Conservation (phyloP, 1,140 invertebrate species). For the Calliphora vicina region DNA sequence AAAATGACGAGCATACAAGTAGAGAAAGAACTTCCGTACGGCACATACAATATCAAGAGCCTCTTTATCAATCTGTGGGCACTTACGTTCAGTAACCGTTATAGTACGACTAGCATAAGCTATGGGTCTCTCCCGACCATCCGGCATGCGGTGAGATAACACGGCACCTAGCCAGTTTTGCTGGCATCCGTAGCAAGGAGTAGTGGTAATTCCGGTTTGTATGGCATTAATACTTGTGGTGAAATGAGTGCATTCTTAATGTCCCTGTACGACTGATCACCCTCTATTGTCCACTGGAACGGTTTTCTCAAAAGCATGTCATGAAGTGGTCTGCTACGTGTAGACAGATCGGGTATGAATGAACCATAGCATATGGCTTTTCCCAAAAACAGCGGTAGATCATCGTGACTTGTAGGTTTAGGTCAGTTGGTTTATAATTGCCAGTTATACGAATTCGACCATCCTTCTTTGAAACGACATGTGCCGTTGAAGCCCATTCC, state of each 20-base stretch:
- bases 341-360: constrained; percentile 15
- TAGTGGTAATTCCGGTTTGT: constrained; percentile 19
- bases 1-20: constrained; percentile 51
- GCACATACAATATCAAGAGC: constrained; percentile 35
- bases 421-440: not conserved
- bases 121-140: constrained; percentile 5
- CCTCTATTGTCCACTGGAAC: constrained; percentile 1
- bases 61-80: constrained; percentile 65
- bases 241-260: not conserved
- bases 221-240: constrained; percentile 19
- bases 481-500: not conserved
- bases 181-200: constrained; percentile 20
- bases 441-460: not conserved
- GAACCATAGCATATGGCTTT: constrained; percentile 7
- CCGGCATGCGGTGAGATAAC: not conserved
- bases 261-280: not conserved
- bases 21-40: not conserved
- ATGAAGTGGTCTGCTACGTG: not conserved
- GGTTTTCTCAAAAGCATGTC: constrained; percentile 9
- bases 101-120: constrained; percentile 45
- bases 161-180: not conserved
- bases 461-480: not conserved
- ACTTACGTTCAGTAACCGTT: constrained; percentile 61
- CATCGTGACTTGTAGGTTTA: not conserved
- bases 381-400: constrained; percentile 1